Conservation (phyloP, 2,113 vertebrate genomes). For the Jacana jacana region DNA sequence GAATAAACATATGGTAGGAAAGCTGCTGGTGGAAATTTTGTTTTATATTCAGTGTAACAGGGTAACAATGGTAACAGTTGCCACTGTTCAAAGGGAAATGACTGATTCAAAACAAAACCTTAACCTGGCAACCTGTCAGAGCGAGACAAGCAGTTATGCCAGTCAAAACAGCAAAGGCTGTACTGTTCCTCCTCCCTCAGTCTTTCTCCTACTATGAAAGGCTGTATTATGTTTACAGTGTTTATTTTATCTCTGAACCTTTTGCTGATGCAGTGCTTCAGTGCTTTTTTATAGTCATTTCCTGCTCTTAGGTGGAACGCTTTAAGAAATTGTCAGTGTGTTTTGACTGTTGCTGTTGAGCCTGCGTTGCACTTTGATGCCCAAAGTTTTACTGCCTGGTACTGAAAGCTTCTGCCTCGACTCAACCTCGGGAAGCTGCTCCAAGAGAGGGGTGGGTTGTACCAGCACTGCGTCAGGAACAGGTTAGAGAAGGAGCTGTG, state of each 20-base stretch:
- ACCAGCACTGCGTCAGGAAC: not conserved
- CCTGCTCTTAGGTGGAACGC: conserved; percentile 24
- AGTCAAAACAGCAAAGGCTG: conserved; percentile 69
- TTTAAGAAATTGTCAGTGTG: conserved; percentile 15
- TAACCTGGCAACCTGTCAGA: conserved; percentile 66
- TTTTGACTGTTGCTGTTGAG: not conserved
- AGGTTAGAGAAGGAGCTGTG: not conserved
- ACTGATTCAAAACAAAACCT: conserved; percentile 64
- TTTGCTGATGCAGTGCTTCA: conserved; percentile 37
- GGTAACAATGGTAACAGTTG: conserved; percentile 67
- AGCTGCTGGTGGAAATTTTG: conserved; percentile 63
- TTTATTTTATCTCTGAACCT: conserved; percentile 61
- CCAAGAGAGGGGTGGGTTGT: not conserved
- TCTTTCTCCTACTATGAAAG: conserved; percentile 64
- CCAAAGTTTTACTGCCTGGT: not conserved
- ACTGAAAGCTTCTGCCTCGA: not conserved
- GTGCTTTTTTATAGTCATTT: conserved; percentile 4
- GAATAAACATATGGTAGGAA: conserved; percentile 64
- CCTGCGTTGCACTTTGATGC: not conserved
- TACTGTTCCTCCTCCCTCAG: conserved; percentile 60
- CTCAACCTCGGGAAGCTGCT: not conserved
- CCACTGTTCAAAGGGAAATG: conserved; percentile 60
- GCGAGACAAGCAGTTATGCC: conserved; percentile 38
- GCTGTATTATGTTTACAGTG: conserved; percentile 64
- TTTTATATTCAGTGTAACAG: conserved; percentile 66